phyloP scores from a whole-genome alignment of 2,888 invertebrate genomes.

The Harmothoe impar region DNA sequence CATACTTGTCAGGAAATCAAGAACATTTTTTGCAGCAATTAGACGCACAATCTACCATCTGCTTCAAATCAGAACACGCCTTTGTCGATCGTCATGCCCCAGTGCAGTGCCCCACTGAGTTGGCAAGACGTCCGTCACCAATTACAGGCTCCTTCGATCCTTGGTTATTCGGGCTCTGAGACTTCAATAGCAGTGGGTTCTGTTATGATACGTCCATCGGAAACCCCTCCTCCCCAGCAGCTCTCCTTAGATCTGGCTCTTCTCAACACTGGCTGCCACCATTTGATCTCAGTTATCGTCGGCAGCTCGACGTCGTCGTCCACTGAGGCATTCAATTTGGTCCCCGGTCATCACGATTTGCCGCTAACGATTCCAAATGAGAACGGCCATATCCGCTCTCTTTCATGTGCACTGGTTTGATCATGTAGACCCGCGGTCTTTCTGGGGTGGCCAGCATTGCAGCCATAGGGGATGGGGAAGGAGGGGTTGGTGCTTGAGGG shows the following conservation, averaged over 20 bases:
- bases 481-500: background rate
- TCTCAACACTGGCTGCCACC: background rate
- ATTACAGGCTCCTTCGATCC: background rate
- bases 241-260: background rate
- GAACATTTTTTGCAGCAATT: background rate
- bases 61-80: slow-evolving; percentile 5
- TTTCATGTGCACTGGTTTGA: slow-evolving; percentile 9
- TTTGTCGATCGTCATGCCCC: background rate
- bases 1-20: too few species aligned
- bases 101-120: background rate
- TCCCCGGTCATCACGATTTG: background rate
- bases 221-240: background rate
- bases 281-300: background rate
- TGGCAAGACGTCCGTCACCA: background rate
- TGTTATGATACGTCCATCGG: background rate
- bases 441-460: background rate
- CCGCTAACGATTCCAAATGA: slow-evolving; percentile 41
- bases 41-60: background rate
- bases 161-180: background rate
- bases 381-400: slow-evolving; percentile 1
- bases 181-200: background rate
- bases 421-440: background rate
- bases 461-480: background rate
- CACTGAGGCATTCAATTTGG: background rate
- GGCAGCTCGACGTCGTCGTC: background rate